Evolutionary conservation across 2,888 invertebrate species (phyloP).

Genomic region (Athripsodes cinereus): DNA sequence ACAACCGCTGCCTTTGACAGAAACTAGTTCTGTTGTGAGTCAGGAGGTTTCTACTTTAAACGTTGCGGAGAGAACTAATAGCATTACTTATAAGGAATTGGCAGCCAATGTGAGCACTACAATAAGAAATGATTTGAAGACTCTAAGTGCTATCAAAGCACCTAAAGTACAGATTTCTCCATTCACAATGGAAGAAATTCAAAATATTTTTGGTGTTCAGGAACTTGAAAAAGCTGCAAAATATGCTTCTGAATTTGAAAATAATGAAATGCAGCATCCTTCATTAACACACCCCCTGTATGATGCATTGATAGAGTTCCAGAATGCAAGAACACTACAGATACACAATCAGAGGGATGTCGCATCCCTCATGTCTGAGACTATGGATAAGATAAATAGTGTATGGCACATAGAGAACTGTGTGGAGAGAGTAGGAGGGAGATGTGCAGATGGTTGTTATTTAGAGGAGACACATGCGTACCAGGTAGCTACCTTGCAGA

Average conservation of each 20-base stretch:
- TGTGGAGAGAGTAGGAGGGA: slow-evolving; percentile 8
- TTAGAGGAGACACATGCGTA: slow-evolving; percentile 12
- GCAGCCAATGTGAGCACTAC: neutral
- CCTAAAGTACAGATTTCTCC: slow-evolving; percentile 5
- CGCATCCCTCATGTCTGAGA: slow-evolving; percentile 6
- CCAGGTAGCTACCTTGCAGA: slow-evolving; percentile 19
- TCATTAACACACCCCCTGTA: slow-evolving; percentile 18
- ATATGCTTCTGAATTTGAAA: slow-evolving; percentile 22
- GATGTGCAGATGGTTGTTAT: slow-evolving; percentile 20
- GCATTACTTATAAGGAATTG: neutral
- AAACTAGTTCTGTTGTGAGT: slow-evolving; percentile 8
- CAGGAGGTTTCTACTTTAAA: neutral
- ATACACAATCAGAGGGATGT: slow-evolving; percentile 22
- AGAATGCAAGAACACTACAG: slow-evolving; percentile 19
- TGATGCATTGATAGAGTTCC: slow-evolving; percentile 24
- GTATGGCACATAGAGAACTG: slow-evolving; percentile 21
- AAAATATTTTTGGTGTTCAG: slow-evolving; percentile 22
- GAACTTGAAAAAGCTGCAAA: slow-evolving; percentile 16
- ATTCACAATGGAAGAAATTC: slow-evolving; percentile 24
- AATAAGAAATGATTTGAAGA: neutral
- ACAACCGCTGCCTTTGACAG: slow-evolving; percentile 5
- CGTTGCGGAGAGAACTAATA: neutral
- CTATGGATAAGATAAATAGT: slow-evolving; percentile 11
- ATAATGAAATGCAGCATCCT: slow-evolving; percentile 21
- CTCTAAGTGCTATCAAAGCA: neutral